Conservation (phyloP, 2,113 vertebrate genomes). For the Mustelus asterias region DNA sequence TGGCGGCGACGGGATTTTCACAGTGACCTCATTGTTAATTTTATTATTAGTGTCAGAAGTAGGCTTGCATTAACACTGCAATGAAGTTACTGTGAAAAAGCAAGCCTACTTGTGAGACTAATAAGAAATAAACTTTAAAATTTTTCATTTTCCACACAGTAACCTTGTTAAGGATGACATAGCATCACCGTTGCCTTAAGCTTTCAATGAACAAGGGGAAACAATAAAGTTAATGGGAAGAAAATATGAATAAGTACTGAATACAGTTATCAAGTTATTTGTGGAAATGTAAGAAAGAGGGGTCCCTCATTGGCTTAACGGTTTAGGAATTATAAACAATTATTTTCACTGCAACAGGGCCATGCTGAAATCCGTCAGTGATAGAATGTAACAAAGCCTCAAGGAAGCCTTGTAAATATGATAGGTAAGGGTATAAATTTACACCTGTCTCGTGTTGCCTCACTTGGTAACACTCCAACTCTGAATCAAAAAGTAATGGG, state of each 20-base stretch:
- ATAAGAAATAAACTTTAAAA: no score
- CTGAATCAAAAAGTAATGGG: not conserved
- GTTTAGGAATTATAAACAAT: not conserved
- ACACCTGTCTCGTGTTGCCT: not conserved
- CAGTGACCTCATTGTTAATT: no score
- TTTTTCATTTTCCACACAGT: not conserved
- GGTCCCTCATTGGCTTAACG: not conserved
- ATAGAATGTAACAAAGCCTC: not conserved
- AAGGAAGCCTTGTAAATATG: not conserved
- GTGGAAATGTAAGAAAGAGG: not conserved
- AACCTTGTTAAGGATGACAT: not conserved
- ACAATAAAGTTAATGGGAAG: not conserved
- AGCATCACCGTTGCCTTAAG: not conserved
- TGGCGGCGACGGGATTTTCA: no score
- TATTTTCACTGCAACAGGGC: not conserved
- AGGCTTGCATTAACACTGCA: no score
- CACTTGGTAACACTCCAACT: not conserved
- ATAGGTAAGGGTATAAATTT: not conserved
- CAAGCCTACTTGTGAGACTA: no score
- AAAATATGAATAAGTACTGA: not conserved
- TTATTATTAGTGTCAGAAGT: no score
- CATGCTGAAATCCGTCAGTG: not conserved
- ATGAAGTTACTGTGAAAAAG: no score
- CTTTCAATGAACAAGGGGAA: not conserved
- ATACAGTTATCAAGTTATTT: not conserved